These are phyloP conservation scores for Haliclona indistincta DNA, from an alignment of 37 sponge, comb jelly and placozoan species.

Conservation along the genomic window DNA sequence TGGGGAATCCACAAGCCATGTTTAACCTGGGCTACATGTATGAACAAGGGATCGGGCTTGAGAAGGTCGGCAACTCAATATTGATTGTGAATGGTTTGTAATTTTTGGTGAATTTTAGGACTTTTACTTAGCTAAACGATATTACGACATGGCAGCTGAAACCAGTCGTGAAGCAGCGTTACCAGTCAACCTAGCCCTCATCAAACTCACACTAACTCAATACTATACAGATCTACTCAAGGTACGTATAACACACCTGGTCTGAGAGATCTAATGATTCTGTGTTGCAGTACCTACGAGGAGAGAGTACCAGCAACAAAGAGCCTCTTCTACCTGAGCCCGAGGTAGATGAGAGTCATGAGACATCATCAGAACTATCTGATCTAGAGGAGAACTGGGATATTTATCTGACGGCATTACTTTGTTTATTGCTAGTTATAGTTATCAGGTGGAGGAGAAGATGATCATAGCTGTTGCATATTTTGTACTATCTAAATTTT, in stretches of 20 bases:
- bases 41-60: conserved; percentile 87
- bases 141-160: conserved; percentile 92
- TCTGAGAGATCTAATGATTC: no score
- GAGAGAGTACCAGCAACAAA: no score
- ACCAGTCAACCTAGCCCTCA: conserved; percentile 86
- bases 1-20: conserved; percentile 85
- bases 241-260: background rate
- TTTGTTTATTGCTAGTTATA: conserved; percentile 34
- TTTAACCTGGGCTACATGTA: conserved; percentile 99
- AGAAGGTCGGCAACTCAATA: conserved; percentile 63
- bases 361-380: background rate
- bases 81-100: background rate
- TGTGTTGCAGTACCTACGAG: no score
- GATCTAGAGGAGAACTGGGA: conserved; percentile 80
- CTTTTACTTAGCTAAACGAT: conserved; percentile 93
- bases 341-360: no score
- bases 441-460: conserved; percentile 54
- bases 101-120: conserved; percentile 68
- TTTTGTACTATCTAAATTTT: no score
- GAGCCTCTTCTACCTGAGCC: no score
- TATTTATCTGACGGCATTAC: conserved; percentile 73
- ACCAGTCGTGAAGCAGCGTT: conserved; percentile 81
- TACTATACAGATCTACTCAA: conserved; percentile 6
- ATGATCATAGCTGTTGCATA: no score
- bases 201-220: conserved; percentile 66